Percentiles rank a stretch among this genome's conserved stretches.
Evolutionary conservation across 2,888 invertebrate genomes (phyloP).

Genomic region (Pristionchus arcanus): DNA sequence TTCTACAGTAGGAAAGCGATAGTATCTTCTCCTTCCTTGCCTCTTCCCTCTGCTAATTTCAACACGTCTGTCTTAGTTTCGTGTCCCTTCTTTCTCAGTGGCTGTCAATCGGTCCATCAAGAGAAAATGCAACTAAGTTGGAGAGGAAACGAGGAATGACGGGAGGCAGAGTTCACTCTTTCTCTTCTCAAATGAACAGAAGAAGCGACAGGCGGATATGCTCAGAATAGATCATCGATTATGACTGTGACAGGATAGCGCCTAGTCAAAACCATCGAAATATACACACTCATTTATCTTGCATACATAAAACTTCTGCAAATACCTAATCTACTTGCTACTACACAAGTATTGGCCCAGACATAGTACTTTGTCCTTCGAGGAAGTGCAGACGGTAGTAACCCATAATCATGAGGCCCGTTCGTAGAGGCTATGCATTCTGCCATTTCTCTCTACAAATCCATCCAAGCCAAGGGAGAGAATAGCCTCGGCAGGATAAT

Average conservation of each 20-base stretch:
- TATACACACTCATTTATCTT: too few relatives aligned
- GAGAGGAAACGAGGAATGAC: constrained; percentile 37
- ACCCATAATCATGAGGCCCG: neutral
- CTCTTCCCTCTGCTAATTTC: constrained; percentile 21
- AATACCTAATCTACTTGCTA: too few relatives aligned
- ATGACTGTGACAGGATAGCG: neutral
- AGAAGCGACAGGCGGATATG: constrained; percentile 8
- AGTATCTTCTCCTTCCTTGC: neutral
- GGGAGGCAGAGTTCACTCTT: constrained; percentile 17
- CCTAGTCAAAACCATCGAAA: too few relatives aligned
- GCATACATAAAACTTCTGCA: too few relatives aligned
- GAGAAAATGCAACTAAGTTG: constrained; percentile 46
- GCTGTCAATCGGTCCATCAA: constrained; percentile 50
- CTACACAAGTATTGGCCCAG: too few relatives aligned
- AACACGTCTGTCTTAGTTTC: constrained; percentile 48
- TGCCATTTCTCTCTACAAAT: neutral
- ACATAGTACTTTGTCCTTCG: too few relatives aligned
- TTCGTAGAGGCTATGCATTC: neutral
- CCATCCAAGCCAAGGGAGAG: neutral
- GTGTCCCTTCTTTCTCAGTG: neutral
- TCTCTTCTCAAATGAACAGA: neutral
- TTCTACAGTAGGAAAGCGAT: constrained; percentile 30
- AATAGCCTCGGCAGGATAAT: neutral
- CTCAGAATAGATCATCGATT: neutral
- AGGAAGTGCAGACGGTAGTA: neutral